Percentiles rank a stretch among this genome's conserved stretches.
Evolutionary conservation across 2,888 invertebrate genomes (phyloP).

Genomic region (Parapristionchus giblindavisi): DNA sequence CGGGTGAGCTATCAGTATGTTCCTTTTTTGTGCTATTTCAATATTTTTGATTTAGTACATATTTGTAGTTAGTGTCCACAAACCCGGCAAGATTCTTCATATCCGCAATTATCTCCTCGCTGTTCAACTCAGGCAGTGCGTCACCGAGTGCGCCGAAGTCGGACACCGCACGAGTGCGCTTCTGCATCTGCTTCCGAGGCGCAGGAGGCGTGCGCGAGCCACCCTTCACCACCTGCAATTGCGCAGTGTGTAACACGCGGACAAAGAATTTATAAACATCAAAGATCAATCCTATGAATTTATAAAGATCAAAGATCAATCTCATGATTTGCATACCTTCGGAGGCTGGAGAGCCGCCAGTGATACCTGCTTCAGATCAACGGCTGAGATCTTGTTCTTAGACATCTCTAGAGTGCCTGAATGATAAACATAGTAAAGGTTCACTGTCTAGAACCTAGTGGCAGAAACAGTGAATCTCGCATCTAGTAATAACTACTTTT

Average conservation of each 20-base stretch:
- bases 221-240: conserved; percentile 1
- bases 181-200: conserved; percentile 48
- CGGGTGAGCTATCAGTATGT: too few relatives aligned
- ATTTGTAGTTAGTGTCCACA: neutral
- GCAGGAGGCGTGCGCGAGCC: conserved; percentile 54
- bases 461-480: too few relatives aligned
- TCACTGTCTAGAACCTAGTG: too few relatives aligned
- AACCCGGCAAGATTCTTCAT: conserved; percentile 77
- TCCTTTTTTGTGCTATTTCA: too few relatives aligned
- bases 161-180: conserved; percentile 62
- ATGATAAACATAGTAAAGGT: too few relatives aligned
- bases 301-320: too few relatives aligned
- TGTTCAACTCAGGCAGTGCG: conserved; percentile 63
- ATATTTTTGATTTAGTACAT: too few relatives aligned
- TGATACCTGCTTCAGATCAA: conserved; percentile 27
- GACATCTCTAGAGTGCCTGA: conserved; percentile 33
- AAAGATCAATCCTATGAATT: too few relatives aligned
- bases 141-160: conserved; percentile 68
- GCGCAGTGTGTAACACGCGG: too few relatives aligned
- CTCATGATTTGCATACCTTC: too few relatives aligned
- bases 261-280: too few relatives aligned
- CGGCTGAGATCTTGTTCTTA: conserved; percentile 16
- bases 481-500: too few relatives aligned
- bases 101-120: conserved; percentile 62
- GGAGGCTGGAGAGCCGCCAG: conserved; percentile 31